Evolutionary conservation across 2,797 vertebrate genomes (phyloP), one percentile per base, ranked within the genome.

Genomic region (Platalea minor): DNA sequence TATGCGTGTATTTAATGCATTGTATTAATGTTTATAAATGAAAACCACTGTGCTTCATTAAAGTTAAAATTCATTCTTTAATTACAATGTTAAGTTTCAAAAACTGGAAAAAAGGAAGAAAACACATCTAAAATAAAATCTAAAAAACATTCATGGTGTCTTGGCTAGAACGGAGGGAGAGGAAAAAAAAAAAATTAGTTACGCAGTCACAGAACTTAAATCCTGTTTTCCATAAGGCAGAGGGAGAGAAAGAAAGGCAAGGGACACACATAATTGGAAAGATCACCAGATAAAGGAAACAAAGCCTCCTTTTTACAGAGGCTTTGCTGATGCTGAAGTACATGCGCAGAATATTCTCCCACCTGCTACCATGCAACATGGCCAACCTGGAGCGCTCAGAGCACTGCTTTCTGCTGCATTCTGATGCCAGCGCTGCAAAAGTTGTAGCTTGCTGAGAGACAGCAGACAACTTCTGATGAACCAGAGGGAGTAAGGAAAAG

Each of bases 31-130:
- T 33, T 85, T 64, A 64, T 33, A 78, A 93, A 88, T 78, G 9
- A 94, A 94, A 90, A 75, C 7, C 6, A 68, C 14, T 48, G 20
- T 50, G 37, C 53, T 75, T 78, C 48, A 72, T 17, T 73, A 41
- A 89, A 90, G 39, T 77, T 90, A 80, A 91, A 95, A 65, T 5
- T 54, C 5, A 88, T 48, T 87, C 33, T 75, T 95, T 91, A 91
- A 80, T 88, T 76, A 56, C 21, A 59, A 20, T 8, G 12, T 60
- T 45, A 70, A 37, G 14, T 29, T 96, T 68, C 54, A 84, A 81
- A 80, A 92, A 43, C 13, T 11, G 5, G 23, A 28, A 68, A 69
- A 77, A 68, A 5, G 2, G 1, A 8, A 13, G 4, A 46, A 60
- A 41, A 7, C 2, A 16, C 16, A 54, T 54, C 23, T 57, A 57